phyloP scores from a whole-genome alignment of 2,888 invertebrate species.

The Acanthosoma haemorrhoidale region DNA sequence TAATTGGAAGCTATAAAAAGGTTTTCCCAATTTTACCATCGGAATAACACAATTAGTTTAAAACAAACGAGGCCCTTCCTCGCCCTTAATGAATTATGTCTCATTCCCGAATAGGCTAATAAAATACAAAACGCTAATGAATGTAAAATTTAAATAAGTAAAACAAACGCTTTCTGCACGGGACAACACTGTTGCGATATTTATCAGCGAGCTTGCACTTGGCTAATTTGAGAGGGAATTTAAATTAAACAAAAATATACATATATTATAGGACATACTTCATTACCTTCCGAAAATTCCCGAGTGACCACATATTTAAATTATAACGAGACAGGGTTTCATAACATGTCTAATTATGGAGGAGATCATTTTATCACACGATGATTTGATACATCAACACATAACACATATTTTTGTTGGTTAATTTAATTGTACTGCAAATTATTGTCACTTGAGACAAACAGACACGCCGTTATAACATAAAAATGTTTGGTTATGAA shows the following conservation, averaged over 20 bases:
- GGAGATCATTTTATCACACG: no score
- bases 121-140: neutral
- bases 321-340: no score
- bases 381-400: no score
- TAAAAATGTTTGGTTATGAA: no score
- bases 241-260: neutral
- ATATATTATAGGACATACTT: no score
- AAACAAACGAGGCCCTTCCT: neutral
- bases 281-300: no score
- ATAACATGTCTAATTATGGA: no score
- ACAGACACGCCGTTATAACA: no score
- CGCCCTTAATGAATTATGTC: neutral
- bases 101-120: neutral
- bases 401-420: no score
- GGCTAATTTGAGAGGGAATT: neutral
- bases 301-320: no score
- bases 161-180: neutral
- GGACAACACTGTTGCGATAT: neutral
- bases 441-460: no score
- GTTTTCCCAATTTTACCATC: conserved; percentile 4
- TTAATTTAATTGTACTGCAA: no score
- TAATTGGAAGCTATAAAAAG: conserved; percentile 2
- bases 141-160: neutral
- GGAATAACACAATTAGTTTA: neutral
- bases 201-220: neutral